A percentile compares a stretch with the other conserved stretches of the same genome.
These are phyloP conservation scores for Podocnemis expansa DNA, from an alignment of 2,113 vertebrate genomes.

Conservation along the genomic window DNA sequence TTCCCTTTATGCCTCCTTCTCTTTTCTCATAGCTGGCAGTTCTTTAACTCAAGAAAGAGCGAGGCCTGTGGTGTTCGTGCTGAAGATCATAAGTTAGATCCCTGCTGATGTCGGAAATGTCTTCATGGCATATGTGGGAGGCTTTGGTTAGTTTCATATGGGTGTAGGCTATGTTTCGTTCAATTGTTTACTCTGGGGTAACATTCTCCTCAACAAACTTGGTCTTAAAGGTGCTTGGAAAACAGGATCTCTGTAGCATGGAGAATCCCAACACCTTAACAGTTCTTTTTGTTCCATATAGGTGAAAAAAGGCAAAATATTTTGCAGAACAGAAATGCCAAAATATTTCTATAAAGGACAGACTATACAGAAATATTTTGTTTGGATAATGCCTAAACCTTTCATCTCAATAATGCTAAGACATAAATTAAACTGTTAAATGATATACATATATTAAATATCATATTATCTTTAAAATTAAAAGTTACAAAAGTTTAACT, in stretches of 20 bases:
- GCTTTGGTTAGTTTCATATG: accelerated
- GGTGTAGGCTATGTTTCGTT: accelerated
- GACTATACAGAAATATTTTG: background rate
- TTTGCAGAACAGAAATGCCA: background rate
- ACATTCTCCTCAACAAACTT: accelerated
- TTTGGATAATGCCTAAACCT: background rate
- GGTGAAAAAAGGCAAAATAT: accelerated
- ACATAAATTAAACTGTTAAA: background rate
- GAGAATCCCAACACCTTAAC: background rate
- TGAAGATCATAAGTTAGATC: constrained; percentile 5
- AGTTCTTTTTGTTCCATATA: background rate
- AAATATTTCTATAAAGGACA: constrained; percentile 18
- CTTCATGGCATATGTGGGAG: accelerated
- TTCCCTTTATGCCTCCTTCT: constrained; percentile 46
- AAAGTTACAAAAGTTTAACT: background rate
- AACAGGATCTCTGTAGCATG: background rate
- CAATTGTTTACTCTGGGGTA: background rate
- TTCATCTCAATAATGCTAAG: background rate
- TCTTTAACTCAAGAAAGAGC: background rate
- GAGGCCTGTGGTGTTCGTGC: accelerated
- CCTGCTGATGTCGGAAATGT: background rate
- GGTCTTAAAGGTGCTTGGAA: background rate
- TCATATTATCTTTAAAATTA: background rate
- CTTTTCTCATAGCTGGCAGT: background rate
- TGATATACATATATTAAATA: background rate